Evolutionary conservation across 2,888 invertebrate genomes (phyloP).

Genomic region (Troides aeacus): DNA sequence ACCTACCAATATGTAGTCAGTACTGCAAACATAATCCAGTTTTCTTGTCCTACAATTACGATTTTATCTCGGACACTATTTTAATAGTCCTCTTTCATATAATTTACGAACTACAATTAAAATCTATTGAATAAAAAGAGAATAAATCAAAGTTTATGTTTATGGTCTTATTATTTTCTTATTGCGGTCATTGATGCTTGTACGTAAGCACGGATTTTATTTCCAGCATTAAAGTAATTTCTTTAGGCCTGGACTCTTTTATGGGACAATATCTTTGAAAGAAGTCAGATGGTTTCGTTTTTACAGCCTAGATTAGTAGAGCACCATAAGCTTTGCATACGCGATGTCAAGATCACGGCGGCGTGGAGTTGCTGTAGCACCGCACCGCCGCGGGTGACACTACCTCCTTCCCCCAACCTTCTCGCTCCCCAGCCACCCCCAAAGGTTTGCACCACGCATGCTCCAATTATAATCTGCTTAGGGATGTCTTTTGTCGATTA

Average conservation of each 20-base stretch:
- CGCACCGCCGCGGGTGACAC: slow-evolving; percentile 60
- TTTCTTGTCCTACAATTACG: slow-evolving; percentile 2
- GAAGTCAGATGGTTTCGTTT: slow-evolving; percentile 22
- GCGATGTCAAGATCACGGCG: slow-evolving; percentile 78
- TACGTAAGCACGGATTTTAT: slow-evolving; percentile 23
- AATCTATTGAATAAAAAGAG: slow-evolving; percentile 3
- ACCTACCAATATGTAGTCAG: not conserved
- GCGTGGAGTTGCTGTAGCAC: slow-evolving; percentile 44
- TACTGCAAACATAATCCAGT: not conserved
- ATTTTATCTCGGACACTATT: slow-evolving; percentile 10
- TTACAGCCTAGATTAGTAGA: slow-evolving; percentile 48
- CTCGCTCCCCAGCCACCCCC: slow-evolving; percentile 65
- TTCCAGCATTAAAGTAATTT: slow-evolving; percentile 20
- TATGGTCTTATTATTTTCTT: slow-evolving; percentile 20
- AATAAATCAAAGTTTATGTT: slow-evolving; percentile 27
- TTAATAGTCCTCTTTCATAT: slow-evolving; percentile 7
- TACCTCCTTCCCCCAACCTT: slow-evolving; percentile 37
- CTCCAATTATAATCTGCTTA: slow-evolving; percentile 80
- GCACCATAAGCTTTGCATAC: slow-evolving; percentile 64
- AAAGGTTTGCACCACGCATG: slow-evolving; percentile 76
- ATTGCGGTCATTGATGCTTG: slow-evolving; percentile 20
- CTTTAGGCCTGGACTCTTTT: slow-evolving; percentile 24
- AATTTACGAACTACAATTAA: slow-evolving; percentile 1
- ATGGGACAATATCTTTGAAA: slow-evolving; percentile 24
- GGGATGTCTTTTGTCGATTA: slow-evolving; percentile 76